Conservation (phyloP, 2,888 invertebrate genomes). For the Glyphotaelius pellucidus region DNA sequence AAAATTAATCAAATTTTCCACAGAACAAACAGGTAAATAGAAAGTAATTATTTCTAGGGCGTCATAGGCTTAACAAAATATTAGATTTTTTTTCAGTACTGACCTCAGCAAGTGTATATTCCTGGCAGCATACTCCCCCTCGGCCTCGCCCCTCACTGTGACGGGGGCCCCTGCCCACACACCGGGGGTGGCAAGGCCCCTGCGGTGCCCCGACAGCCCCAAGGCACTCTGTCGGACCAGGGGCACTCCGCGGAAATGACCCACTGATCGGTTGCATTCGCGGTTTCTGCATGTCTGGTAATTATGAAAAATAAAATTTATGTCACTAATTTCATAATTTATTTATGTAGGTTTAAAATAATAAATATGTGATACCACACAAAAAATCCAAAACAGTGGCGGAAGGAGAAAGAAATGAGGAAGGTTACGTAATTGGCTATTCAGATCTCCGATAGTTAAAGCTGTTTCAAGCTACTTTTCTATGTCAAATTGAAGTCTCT, state of each 20-base stretch:
- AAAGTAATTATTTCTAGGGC: too few species aligned
- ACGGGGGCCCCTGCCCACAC: slow-evolving; percentile 56
- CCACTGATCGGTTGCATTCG: slow-evolving; percentile 27
- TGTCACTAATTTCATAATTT: neutral
- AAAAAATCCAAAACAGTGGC: too few species aligned
- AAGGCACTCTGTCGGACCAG: slow-evolving; percentile 49
- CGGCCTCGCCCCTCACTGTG: slow-evolving; percentile 37
- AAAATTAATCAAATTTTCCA: too few species aligned
- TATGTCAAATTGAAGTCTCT: too few species aligned
- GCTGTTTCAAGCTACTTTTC: too few species aligned
- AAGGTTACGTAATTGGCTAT: too few species aligned
- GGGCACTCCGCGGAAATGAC: slow-evolving; percentile 59
- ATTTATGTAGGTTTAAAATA: too few species aligned
- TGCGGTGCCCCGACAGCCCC: neutral
- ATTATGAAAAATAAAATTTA: neutral
- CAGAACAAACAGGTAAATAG: too few species aligned
- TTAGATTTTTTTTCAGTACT: neutral
- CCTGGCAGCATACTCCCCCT: slow-evolving; percentile 45
- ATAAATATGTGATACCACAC: too few species aligned
- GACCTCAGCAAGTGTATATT: slow-evolving; percentile 62
- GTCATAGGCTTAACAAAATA: too few species aligned
- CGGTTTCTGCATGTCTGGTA: slow-evolving; percentile 56
- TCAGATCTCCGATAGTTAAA: too few species aligned
- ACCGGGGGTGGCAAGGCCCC: slow-evolving; percentile 25
- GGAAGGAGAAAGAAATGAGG: too few species aligned